phyloP scores from a whole-genome alignment of 2,113 vertebrate genomes.

The Dasypus novemcinctus region DNA sequence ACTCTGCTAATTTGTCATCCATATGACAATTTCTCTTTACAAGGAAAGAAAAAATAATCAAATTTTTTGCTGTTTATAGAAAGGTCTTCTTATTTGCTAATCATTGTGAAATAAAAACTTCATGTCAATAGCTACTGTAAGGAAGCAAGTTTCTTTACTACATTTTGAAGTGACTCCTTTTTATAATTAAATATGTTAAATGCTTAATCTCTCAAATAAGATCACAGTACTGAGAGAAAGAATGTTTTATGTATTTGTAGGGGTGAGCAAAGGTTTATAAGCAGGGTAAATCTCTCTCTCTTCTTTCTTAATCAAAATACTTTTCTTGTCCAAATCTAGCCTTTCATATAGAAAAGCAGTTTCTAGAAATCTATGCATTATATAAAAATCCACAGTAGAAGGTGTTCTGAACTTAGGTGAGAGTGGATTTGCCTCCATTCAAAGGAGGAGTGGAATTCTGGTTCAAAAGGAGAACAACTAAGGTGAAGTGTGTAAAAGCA shows the following conservation, averaged over 20 bases:
- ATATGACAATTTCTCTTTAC: background rate
- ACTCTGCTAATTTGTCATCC: background rate
- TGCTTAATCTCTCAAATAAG: background rate
- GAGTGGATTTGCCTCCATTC: background rate
- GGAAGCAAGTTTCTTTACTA: background rate
- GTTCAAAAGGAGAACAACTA: background rate
- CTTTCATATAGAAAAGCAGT: background rate
- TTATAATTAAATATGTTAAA: background rate
- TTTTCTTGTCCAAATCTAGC: background rate
- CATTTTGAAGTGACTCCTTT: background rate
- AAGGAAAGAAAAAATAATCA: background rate
- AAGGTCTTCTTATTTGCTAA: constrained; percentile 6
- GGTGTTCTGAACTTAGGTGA: background rate
- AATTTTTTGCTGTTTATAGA: background rate
- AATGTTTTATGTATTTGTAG: background rate
- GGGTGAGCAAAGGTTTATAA: background rate
- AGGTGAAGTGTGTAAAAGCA: background rate
- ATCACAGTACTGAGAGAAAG: background rate
- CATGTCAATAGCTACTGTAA: background rate
- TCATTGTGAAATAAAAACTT: background rate
- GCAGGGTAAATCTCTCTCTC: background rate
- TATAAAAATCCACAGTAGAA: background rate
- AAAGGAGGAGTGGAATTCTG: background rate
- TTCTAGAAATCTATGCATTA: constrained; percentile 31
- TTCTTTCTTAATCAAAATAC: background rate